Conservation (phyloP, 2,888 invertebrate genomes). For the Platycheirus albimanus region DNA sequence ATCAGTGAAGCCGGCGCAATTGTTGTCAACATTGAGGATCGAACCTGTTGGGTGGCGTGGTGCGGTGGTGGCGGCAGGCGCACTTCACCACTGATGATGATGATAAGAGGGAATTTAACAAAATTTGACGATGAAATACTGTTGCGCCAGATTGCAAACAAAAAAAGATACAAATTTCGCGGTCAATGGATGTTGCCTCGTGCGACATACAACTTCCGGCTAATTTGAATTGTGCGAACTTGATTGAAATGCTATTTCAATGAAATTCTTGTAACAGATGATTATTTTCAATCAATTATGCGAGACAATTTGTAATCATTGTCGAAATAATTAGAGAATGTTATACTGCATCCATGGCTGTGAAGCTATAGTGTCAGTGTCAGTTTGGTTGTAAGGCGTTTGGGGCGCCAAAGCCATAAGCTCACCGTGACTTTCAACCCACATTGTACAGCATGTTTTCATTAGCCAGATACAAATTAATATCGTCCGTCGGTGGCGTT, state of each 20-base stretch:
- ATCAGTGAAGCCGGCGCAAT: conserved; percentile 27
- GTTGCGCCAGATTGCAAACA: conserved; percentile 18
- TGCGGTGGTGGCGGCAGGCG: too few relatives aligned
- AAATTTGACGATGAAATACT: conserved; percentile 45
- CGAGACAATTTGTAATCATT: conserved; percentile 33
- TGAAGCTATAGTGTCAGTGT: too few relatives aligned
- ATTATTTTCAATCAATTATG: conserved; percentile 48
- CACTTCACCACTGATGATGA: not conserved
- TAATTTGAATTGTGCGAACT: conserved; percentile 54
- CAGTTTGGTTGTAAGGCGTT: not conserved
- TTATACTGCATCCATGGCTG: too few relatives aligned
- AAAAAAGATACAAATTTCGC: conserved; percentile 51
- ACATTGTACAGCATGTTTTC: conserved; percentile 58
- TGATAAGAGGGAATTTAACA: conserved; percentile 36
- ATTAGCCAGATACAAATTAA: conserved; percentile 43
- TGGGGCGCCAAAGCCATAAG: conserved; percentile 31
- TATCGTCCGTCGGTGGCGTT: conserved; percentile 47
- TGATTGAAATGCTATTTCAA: conserved; percentile 46
- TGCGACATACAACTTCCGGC: conserved; percentile 67
- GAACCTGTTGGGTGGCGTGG: conserved; percentile 10
- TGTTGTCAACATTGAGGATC: conserved; percentile 49
- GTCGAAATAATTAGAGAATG: conserved; percentile 10
- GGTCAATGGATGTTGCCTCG: conserved; percentile 71
- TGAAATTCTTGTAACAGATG: conserved; percentile 38
- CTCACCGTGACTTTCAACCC: conserved; percentile 69